phyloP scores from a whole-genome alignment of 2,888 invertebrate species.

The Himalopsyche anomala region DNA sequence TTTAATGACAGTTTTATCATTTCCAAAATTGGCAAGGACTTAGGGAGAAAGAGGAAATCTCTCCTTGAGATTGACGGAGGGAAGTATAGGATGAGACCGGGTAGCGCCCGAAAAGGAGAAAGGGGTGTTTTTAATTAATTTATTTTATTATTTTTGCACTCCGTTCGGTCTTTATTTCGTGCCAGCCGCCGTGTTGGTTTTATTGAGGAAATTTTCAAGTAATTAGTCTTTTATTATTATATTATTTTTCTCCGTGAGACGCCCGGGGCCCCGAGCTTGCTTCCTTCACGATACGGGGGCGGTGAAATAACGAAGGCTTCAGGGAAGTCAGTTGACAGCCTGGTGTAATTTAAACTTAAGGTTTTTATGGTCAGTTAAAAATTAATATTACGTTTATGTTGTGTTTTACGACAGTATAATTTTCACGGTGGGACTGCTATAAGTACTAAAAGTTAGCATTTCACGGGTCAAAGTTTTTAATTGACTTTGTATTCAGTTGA shows the following conservation, averaged over 20 bases:
- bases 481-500: slow-evolving; percentile 31
- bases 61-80: slow-evolving; percentile 57
- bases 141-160: slow-evolving; percentile 76
- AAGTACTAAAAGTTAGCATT: slow-evolving; percentile 5
- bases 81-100: slow-evolving; percentile 42
- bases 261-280: slow-evolving; percentile 53
- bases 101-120: slow-evolving; percentile 34
- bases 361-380: slow-evolving; percentile 66
- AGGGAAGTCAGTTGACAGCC: slow-evolving; percentile 56
- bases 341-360: slow-evolving; percentile 63
- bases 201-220: slow-evolving; percentile 76
- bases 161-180: slow-evolving; percentile 66
- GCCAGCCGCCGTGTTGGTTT: slow-evolving; percentile 73
- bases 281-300: slow-evolving; percentile 51
- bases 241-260: slow-evolving; percentile 75
- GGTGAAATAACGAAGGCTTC: slow-evolving; percentile 53
- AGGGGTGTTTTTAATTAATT: slow-evolving; percentile 76
- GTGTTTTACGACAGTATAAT: slow-evolving; percentile 64
- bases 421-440: slow-evolving; percentile 47
- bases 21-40: slow-evolving; percentile 66
- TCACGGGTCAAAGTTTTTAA: slow-evolving; percentile 20
- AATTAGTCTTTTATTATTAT: slow-evolving; percentile 79
- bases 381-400: slow-evolving; percentile 69
- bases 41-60: slow-evolving; percentile 55
- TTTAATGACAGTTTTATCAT: slow-evolving; percentile 66